These are phyloP conservation scores for Corythornis madagascariensis DNA, from an alignment of 2,113 vertebrate species.

Conservation along the genomic window DNA sequence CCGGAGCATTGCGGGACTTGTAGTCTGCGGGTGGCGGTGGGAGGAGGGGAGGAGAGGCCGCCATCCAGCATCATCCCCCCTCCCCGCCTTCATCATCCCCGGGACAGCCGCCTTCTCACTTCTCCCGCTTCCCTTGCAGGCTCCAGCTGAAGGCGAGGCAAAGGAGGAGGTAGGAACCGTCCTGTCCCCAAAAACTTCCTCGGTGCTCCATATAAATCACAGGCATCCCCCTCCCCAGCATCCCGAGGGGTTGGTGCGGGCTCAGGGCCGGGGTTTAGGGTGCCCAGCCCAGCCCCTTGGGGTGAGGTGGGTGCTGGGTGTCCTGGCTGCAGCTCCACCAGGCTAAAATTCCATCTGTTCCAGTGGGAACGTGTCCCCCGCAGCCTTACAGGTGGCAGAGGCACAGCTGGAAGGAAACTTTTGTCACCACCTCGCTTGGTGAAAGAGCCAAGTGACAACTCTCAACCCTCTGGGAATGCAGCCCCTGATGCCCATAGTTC, in stretches of 20 bases:
- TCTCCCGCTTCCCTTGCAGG: conserved; percentile 56
- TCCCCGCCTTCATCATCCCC: too few relatives aligned
- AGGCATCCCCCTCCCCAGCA: too few relatives aligned
- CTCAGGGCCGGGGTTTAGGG: neutral
- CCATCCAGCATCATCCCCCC: neutral
- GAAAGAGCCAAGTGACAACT: neutral
- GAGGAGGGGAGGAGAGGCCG: neutral
- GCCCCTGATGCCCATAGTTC: fast-evolving
- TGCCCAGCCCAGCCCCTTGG: fast-evolving
- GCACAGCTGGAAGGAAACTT: neutral
- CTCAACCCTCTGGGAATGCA: neutral
- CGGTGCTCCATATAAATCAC: neutral
- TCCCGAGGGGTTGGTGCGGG: neutral
- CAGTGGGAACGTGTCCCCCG: fast-evolving
- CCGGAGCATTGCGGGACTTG: conserved; percentile 40
- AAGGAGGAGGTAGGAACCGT: conserved; percentile 86
- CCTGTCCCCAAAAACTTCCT: neutral
- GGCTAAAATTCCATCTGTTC: fast-evolving
- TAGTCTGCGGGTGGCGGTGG: neutral
- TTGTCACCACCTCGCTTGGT: fast-evolving
- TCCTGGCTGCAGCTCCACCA: neutral
- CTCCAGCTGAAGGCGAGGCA: conserved; percentile 80
- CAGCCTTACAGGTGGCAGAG: too few relatives aligned
- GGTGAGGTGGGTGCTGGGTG: neutral
- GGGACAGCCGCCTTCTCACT: neutral